Conservation (phyloP, 2,888 invertebrate genomes). For the Bugula neritina region DNA sequence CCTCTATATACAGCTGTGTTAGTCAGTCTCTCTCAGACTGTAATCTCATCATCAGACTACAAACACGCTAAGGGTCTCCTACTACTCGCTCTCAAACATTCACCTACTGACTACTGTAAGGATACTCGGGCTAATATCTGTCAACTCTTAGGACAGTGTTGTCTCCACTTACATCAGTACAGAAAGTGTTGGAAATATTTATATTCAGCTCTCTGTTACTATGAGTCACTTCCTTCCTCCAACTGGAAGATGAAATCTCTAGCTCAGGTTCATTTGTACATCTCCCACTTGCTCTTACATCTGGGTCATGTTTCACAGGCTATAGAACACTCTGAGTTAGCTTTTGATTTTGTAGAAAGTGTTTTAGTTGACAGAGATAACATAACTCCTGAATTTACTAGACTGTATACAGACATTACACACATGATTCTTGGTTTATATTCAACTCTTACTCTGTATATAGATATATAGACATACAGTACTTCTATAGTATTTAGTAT, state of each 20-base stretch:
- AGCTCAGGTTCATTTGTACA: background rate
- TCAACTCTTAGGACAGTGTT: background rate
- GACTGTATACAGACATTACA: background rate
- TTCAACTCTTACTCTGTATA: background rate
- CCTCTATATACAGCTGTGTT: background rate
- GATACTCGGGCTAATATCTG: background rate
- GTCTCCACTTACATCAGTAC: background rate
- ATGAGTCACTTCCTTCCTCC: background rate
- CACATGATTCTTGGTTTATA: background rate
- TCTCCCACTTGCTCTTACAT: background rate
- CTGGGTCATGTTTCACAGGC: background rate
- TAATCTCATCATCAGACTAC: background rate
- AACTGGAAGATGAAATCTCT: background rate
- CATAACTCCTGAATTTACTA: background rate
- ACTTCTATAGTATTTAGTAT: too few species aligned
- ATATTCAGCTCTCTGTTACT: background rate
- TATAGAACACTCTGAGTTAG: background rate
- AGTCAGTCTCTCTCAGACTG: background rate
- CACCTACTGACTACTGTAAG: background rate
- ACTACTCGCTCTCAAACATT: background rate
- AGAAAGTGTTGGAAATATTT: background rate
- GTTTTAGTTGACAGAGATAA: background rate
- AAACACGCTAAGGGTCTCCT: background rate
- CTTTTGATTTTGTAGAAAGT: background rate
- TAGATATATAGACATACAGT: background rate